phyloP scores from a whole-genome alignment of 2,113 vertebrate species.

The Catagonus wagneri region DNA sequence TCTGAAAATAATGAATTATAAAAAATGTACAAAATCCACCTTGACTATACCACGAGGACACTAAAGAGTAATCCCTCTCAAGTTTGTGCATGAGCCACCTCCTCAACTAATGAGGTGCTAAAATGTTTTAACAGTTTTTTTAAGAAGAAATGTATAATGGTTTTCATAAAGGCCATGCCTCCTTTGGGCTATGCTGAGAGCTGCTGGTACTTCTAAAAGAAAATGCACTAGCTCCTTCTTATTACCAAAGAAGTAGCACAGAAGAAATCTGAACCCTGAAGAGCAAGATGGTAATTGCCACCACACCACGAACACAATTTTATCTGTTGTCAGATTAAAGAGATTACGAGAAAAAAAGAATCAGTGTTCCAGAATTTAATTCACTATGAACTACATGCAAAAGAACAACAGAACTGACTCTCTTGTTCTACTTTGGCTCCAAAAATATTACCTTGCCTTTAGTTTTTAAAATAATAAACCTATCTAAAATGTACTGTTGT shows the following conservation, averaged over 20 bases:
- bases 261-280: background rate
- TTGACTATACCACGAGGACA: background rate
- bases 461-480: conserved; percentile 39
- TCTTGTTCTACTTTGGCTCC: background rate
- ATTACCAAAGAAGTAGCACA: background rate
- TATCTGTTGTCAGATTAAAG: background rate
- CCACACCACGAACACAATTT: background rate
- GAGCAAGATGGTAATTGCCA: background rate
- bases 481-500: background rate
- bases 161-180: background rate
- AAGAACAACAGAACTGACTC: background rate
- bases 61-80: background rate
- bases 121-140: background rate
- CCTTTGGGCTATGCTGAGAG: background rate
- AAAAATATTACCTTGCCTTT: background rate
- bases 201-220: background rate
- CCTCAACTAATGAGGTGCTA: background rate
- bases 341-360: background rate
- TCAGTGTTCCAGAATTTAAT: conserved; percentile 38
- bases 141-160: background rate
- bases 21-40: background rate
- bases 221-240: background rate
- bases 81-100: background rate
- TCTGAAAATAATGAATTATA: background rate
- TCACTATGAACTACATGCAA: background rate